A percentile compares a stretch with the other conserved stretches of the same genome.
Evolutionary conservation across 2,888 invertebrate genomes (phyloP).

Genomic region (Stegana nigrithorax): DNA sequence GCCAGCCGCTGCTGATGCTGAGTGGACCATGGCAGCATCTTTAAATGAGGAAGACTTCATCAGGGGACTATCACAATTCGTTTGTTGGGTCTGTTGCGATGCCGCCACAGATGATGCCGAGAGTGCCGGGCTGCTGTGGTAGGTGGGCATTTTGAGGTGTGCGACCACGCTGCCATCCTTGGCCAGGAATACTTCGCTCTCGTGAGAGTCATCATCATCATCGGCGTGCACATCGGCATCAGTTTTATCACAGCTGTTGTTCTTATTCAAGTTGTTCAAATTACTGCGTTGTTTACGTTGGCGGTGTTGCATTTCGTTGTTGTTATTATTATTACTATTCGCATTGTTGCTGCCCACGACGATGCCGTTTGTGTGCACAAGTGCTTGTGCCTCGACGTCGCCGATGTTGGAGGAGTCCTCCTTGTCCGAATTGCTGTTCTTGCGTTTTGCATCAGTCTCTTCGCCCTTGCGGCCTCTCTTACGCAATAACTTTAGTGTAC

Average conservation of each 20-base stretch:
- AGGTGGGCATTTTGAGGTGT: slow-evolving; percentile 51
- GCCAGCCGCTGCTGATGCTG: slow-evolving; percentile 19
- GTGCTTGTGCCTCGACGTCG: slow-evolving; percentile 40
- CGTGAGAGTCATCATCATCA: slow-evolving; percentile 38
- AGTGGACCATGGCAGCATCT: slow-evolving; percentile 31
- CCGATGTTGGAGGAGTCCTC: slow-evolving; percentile 41
- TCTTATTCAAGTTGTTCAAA: slow-evolving; percentile 46
- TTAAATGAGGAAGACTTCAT: slow-evolving; percentile 37
- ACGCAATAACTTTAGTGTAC: slow-evolving; percentile 44
- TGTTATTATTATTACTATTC: slow-evolving; percentile 25
- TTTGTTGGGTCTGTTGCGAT: slow-evolving; percentile 64
- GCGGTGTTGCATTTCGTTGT: slow-evolving; percentile 64
- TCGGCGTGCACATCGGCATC: slow-evolving; percentile 11
- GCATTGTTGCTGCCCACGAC: neutral
- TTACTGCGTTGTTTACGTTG: slow-evolving; percentile 60
- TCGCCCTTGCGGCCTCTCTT: slow-evolving; percentile 46
- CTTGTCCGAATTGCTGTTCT: slow-evolving; percentile 64
- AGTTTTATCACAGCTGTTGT: slow-evolving; percentile 52
- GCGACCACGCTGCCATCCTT: slow-evolving; percentile 45
- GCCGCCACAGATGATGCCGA: too few relatives aligned
- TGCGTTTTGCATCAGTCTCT: slow-evolving; percentile 62
- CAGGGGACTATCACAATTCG: slow-evolving; percentile 55
- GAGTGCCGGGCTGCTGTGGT: slow-evolving; percentile 52
- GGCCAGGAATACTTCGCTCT: slow-evolving; percentile 52
- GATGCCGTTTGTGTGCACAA: slow-evolving; percentile 36